Conservation (phyloP, 2,797 vertebrate species). For the Tokudaia tokunoshimensis region DNA sequence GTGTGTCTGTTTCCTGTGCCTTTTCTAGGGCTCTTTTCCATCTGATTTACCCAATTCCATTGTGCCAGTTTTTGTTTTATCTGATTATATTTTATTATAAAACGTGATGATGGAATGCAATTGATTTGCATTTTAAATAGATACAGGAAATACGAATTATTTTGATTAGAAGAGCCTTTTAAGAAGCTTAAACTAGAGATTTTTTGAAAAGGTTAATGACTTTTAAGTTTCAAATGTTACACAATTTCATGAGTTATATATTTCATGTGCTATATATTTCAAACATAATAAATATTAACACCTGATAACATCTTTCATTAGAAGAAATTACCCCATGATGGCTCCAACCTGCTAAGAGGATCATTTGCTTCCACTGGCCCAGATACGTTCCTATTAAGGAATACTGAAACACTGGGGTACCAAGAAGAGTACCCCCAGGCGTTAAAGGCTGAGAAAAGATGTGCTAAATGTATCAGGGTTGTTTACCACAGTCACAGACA, state of each 20-base stretch:
- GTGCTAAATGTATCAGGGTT: not conserved
- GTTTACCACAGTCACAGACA: not conserved
- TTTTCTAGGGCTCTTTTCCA: not conserved
- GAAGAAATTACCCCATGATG: too few relatives aligned
- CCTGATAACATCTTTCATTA: too few relatives aligned
- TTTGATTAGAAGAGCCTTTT: not conserved
- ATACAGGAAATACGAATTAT: not conserved
- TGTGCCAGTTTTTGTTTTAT: not conserved
- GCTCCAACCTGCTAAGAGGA: too few relatives aligned
- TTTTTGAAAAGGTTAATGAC: not conserved
- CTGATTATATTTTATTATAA: not conserved
- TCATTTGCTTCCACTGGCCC: too few relatives aligned
- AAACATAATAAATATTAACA: too few relatives aligned
- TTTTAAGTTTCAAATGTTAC: not conserved
- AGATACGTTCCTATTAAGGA: too few relatives aligned
- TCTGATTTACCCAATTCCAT: not conserved
- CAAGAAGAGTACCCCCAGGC: too few relatives aligned
- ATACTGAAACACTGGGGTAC: too few relatives aligned
- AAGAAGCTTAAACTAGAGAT: not conserved
- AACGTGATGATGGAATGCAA: not conserved
- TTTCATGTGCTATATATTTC: too few relatives aligned
- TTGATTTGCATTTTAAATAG: not conserved
- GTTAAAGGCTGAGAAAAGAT: too few relatives aligned
- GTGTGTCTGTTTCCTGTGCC: not conserved
- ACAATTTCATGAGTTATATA: too few relatives aligned